Evolutionary conservation across 2,888 invertebrate species (phyloP), one percentile per base, ranked within the genome.

Genomic region (Ectemnius continuus): DNA sequence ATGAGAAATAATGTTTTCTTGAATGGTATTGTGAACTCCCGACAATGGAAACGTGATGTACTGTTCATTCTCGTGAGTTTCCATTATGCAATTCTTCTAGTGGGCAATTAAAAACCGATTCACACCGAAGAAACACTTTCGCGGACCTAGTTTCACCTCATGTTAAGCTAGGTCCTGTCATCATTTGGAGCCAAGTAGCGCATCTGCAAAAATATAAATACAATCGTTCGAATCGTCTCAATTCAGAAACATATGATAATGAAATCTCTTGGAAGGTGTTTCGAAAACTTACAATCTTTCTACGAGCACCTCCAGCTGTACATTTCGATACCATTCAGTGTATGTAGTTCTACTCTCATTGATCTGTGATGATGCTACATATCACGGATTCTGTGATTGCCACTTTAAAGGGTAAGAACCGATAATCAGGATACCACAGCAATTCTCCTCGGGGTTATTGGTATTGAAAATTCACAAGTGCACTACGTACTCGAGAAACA

Each of bases 1-100:
- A n/a, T 88, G 87, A 0, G 89, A 88, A 75, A 89, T 82, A 5
- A 85, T 81, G 26, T 82, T 83, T 45, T 87, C 87, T 47, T 87
- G 88, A n/a, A 87, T 82, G 23, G 71, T 81, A 57, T 86, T 86
- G 47, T 88, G 86, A 4, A 89, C 81, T 2, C 72, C 85, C 2
- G 84, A 72, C 0, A 90, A 77, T 1, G 90, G 84, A 81, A 89
- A 90, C 4, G 85, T 81, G 13, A 89, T 86, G 45, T 87, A 90
- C 13, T 88, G 88, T 2, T 89, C 89, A 45, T 81, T 84, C 23
- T 87, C 88, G 63, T 88, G 87, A 14, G 86, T 66, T 67, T 90
- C 89, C 90, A 90, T 90, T 66, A 61, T 67, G 16, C 48, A 36
- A 23, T 52, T 36, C 8, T 52, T 13, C 52, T 14, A 23, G n/a